phyloP scores from a whole-genome alignment of 2,888 invertebrate genomes.

The Nasonovia ribisnigri region DNA sequence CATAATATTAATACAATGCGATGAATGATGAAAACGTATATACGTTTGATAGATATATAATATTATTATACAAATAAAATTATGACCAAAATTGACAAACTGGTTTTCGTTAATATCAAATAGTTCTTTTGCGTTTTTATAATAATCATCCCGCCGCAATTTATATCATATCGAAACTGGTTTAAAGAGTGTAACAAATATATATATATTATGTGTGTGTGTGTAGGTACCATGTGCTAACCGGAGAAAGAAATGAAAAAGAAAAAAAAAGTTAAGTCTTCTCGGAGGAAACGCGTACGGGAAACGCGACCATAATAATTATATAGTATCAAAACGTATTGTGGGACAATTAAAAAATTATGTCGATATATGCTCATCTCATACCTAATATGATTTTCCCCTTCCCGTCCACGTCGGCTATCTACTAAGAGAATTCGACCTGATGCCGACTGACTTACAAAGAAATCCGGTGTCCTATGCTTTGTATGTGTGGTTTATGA shows the following conservation, averaged over 20 bases:
- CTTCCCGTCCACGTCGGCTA: not conserved
- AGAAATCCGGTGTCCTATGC: slow-evolving; percentile 36
- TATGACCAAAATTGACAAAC: slow-evolving; percentile 54
- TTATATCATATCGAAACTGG: slow-evolving; percentile 52
- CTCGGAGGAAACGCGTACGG: slow-evolving; percentile 53
- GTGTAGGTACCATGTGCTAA: not conserved
- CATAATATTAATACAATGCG: not conserved
- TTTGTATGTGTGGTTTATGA: slow-evolving; percentile 19
- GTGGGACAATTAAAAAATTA: slow-evolving; percentile 57
- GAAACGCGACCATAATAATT: slow-evolving; percentile 42
- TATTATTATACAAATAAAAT: slow-evolving; percentile 36
- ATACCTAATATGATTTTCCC: slow-evolving; percentile 37
- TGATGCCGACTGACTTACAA: slow-evolving; percentile 45
- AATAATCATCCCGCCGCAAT: slow-evolving; percentile 46
- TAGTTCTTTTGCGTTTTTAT: slow-evolving; percentile 48
- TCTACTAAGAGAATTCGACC: not conserved
- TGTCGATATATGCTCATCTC: slow-evolving; percentile 49
- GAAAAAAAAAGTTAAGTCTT: slow-evolving; percentile 44
- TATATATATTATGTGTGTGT: not conserved
- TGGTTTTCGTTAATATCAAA: slow-evolving; percentile 47
- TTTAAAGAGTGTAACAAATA: slow-evolving; percentile 50
- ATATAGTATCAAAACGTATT: slow-evolving; percentile 29
- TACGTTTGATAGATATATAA: not conserved
- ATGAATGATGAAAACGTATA: not conserved
- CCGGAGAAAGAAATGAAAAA: slow-evolving; percentile 13